Conservation (phyloP, 1,140 invertebrate species). For the Sesamia nonagrioides region DNA sequence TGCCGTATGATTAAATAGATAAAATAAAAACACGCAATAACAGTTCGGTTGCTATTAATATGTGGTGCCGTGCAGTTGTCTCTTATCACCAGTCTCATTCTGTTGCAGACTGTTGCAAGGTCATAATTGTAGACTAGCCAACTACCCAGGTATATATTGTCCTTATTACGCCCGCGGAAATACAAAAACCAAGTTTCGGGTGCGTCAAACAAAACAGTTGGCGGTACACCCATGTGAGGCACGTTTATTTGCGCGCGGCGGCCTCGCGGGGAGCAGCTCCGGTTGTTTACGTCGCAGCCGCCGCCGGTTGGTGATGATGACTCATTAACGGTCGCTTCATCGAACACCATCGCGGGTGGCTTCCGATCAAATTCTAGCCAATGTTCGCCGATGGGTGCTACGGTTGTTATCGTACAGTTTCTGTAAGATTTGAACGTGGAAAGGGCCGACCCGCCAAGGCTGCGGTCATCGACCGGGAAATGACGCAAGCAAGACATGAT, state of each 20-base stretch:
- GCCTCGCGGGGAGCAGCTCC: constrained; percentile 69
- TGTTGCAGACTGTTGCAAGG: no score
- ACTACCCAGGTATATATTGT: not conserved
- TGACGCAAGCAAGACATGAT: constrained; percentile 18
- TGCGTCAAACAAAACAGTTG: constrained; percentile 65
- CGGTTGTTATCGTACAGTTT: constrained; percentile 15
- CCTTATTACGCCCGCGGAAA: constrained; percentile 11
- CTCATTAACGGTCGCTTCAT: constrained; percentile 68
- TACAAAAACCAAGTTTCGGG: constrained; percentile 32
- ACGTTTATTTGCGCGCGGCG: constrained; percentile 71
- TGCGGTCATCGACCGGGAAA: constrained; percentile 71
- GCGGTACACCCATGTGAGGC: constrained; percentile 71
- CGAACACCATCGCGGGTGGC: constrained; percentile 52
- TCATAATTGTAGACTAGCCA: no score
- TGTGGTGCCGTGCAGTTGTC: no score
- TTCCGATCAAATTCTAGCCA: constrained; percentile 57
- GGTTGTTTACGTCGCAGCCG: constrained; percentile 72
- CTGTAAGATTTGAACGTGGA: constrained; percentile 26
- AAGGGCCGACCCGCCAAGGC: constrained; percentile 20
- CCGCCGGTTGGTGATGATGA: constrained; percentile 64
- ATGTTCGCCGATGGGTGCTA: constrained; percentile 17
- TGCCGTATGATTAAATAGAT: no score
- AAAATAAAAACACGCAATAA: no score
- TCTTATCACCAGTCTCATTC: no score
- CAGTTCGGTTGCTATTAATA: no score